These are phyloP conservation scores for Menidia menidia DNA, from an alignment of 2,797 vertebrate species.

Conservation along the genomic window DNA sequence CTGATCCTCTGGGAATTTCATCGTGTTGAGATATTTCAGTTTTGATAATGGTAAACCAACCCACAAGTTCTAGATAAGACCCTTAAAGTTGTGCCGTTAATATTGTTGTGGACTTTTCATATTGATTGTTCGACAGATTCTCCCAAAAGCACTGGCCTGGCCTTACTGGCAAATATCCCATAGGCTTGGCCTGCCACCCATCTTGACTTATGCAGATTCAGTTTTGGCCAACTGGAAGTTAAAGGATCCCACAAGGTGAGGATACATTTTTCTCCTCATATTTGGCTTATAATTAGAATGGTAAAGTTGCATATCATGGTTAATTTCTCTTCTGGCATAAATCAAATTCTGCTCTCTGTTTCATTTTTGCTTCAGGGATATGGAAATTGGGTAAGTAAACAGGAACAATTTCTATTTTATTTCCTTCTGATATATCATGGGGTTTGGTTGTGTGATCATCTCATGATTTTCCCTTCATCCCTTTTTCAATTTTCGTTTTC, in stretches of 20 bases:
- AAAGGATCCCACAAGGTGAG: slow-evolving; percentile 85
- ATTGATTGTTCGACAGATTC: slow-evolving; percentile 54
- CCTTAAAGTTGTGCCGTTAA: neutral
- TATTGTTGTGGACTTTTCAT: neutral
- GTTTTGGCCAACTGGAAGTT: slow-evolving; percentile 91
- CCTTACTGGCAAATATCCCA: slow-evolving; percentile 86
- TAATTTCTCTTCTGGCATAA: neutral
- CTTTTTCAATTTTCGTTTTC: slow-evolving; percentile 2
- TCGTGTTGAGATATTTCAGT: slow-evolving; percentile 2
- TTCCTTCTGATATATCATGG: neutral
- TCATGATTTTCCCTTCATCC: slow-evolving; percentile 4
- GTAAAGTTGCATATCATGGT: neutral
- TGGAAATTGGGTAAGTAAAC: slow-evolving; percentile 62
- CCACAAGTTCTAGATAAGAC: neutral
- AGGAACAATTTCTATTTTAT: neutral
- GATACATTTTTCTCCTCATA: neutral
- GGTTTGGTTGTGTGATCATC: neutral
- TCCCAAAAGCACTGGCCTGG: slow-evolving; percentile 80
- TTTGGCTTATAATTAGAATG: neutral
- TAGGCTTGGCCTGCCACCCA: slow-evolving; percentile 86
- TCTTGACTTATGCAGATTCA: slow-evolving; percentile 87
- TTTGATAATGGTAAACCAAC: neutral
- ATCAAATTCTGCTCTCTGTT: neutral
- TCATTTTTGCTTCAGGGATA: slow-evolving; percentile 62
- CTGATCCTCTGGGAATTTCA: neutral